These are phyloP conservation scores for Cirrhinus molitorella DNA, from an alignment of 2,797 vertebrate species.

Conservation along the genomic window DNA sequence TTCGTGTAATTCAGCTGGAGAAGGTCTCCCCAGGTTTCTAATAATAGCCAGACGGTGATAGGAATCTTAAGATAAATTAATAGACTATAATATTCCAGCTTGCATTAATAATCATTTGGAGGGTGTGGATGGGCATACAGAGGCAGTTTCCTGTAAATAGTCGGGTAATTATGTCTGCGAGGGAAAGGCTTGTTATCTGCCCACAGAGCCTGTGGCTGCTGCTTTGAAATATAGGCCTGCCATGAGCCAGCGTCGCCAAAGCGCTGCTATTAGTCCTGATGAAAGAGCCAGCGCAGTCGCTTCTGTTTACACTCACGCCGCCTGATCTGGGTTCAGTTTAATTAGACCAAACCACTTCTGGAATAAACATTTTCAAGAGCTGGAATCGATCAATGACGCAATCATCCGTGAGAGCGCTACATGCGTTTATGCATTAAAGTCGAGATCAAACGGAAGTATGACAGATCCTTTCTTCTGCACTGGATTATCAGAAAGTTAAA, in stretches of 20 bases:
- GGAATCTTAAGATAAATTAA: constrained; percentile 52
- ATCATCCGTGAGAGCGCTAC: not conserved
- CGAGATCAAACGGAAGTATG: too few relatives aligned
- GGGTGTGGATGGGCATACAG: constrained; percentile 59
- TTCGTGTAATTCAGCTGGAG: not conserved
- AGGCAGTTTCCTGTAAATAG: constrained; percentile 76
- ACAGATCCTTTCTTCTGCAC: not conserved
- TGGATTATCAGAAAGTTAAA: not conserved
- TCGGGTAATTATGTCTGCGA: constrained; percentile 81
- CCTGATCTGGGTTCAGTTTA: constrained; percentile 33
- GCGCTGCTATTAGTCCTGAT: constrained; percentile 78
- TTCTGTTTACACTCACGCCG: constrained; percentile 74
- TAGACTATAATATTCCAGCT: constrained; percentile 45
- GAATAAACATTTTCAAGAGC: not conserved
- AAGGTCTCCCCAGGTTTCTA: constrained; percentile 28
- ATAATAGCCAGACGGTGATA: constrained; percentile 49
- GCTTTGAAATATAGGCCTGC: constrained; percentile 80
- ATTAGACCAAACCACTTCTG: not conserved
- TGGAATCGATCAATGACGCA: not conserved
- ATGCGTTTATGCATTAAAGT: not conserved
- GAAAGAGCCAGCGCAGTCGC: constrained; percentile 77
- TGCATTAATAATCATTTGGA: constrained; percentile 60
- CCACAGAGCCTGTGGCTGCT: constrained; percentile 70
- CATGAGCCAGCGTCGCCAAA: constrained; percentile 73
- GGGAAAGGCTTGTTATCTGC: constrained; percentile 77